Percentiles rank a stretch among this genome's conserved stretches.
Evolutionary conservation across 2,888 invertebrate species (phyloP).

Genomic region (Pseudococcus longispinus): DNA sequence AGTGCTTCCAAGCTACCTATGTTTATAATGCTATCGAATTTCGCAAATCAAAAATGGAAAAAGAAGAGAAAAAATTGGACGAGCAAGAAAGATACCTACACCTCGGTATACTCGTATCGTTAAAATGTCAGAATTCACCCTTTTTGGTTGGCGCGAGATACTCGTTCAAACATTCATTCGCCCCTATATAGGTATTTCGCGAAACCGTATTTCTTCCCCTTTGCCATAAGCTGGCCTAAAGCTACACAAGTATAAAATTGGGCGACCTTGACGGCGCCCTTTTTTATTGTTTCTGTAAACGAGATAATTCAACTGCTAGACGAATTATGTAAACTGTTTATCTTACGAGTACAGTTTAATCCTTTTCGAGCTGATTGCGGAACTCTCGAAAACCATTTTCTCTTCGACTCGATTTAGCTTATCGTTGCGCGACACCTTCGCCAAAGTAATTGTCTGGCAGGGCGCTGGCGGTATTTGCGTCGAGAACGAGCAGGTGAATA

Average conservation of each 20-base stretch:
- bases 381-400: not conserved
- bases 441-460: not conserved
- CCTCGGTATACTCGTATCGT: not conserved
- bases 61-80: not conserved
- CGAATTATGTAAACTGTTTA: conserved; percentile 22
- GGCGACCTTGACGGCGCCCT: not conserved
- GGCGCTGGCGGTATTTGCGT: too few species aligned
- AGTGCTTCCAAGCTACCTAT: not conserved
- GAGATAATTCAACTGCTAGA: conserved; percentile 8
- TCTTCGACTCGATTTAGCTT: not conserved
- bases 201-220: not conserved
- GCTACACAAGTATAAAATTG: not conserved
- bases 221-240: not conserved
- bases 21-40: not conserved
- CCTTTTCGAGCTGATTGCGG: not conserved
- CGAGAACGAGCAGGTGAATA: not conserved
- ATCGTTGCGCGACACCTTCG: conserved; percentile 2
- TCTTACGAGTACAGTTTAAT: conserved; percentile 2
- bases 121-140: not conserved
- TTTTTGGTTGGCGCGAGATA: not conserved
- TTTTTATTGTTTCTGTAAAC: not conserved
- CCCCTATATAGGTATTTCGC: not conserved
- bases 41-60: not conserved
- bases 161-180: not conserved
- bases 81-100: not conserved